Evolutionary conservation across 2,797 vertebrate genomes (phyloP).

Genomic region (Rhinella marina): DNA sequence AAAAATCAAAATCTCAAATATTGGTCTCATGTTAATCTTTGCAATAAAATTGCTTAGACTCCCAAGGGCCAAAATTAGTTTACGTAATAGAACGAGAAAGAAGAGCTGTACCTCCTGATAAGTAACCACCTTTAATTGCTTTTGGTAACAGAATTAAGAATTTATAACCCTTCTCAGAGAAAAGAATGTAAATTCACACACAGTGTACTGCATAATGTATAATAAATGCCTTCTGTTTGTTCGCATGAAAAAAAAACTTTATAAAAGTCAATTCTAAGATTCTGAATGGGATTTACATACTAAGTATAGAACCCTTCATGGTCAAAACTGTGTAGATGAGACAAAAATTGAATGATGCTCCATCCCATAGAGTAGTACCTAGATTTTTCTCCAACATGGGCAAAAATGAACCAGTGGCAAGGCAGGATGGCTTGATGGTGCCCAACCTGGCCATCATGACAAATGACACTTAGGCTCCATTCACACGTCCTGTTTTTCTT

Average conservation of each 20-base stretch:
- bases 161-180: conserved; percentile 51
- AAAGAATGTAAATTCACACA: conserved; percentile 29
- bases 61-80: conserved; percentile 41
- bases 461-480: neutral
- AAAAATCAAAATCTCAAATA: conserved; percentile 52
- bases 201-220: neutral
- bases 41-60: conserved; percentile 46
- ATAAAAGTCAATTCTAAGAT: neutral
- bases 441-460: neutral
- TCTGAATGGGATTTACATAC: neutral
- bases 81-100: conserved; percentile 43
- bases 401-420: neutral
- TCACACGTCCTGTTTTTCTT: too few relatives aligned
- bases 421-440: neutral
- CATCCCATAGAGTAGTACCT: neutral
- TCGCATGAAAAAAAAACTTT: neutral
- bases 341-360: neutral
- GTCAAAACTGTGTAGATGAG: neutral
- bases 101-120: conserved; percentile 49
- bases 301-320: neutral
- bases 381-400: too few relatives aligned
- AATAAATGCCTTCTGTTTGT: neutral
- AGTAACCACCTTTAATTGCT: conserved; percentile 58
- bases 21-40: conserved; percentile 48
- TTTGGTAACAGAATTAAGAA: conserved; percentile 54